Conservation (phyloP, 1,140 invertebrate species). For the Melitaea cinxia region DNA sequence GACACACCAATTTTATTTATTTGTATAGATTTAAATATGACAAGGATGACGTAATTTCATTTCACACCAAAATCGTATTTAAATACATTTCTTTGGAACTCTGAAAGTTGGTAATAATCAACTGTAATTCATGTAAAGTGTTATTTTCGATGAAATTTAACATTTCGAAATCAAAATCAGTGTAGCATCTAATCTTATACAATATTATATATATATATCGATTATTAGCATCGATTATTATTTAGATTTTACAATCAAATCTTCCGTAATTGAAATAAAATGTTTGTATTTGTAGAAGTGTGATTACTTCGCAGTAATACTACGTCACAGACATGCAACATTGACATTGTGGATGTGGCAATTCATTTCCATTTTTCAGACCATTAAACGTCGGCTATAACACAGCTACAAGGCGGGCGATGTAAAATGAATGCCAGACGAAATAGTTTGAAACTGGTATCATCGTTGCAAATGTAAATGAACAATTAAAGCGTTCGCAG, state of each 20-base stretch:
- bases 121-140: conserved; percentile 8
- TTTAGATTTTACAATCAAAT: no score
- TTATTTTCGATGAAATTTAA: conserved; percentile 1
- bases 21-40: no score
- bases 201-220: no score
- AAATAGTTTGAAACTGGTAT: conserved; percentile 80
- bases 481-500: conserved; percentile 80
- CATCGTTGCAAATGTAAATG: conserved; percentile 81
- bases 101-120: conserved; percentile 11
- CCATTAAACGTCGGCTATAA: conserved; percentile 77
- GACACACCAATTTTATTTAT: no score
- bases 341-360: conserved; percentile 64
- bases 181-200: no score
- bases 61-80: not conserved
- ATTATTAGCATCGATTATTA: no score
- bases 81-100: conserved; percentile 1
- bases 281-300: not conserved
- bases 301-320: not conserved
- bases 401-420: conserved; percentile 60
- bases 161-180: not conserved
- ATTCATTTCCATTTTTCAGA: conserved; percentile 77
- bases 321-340: conserved; percentile 39
- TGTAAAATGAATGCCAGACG: conserved; percentile 72
- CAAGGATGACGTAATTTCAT: not conserved
- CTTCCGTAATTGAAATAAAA: not conserved